These are phyloP conservation scores for Scleropages formosus DNA, from an alignment of 2,797 vertebrate species.

Conservation along the genomic window DNA sequence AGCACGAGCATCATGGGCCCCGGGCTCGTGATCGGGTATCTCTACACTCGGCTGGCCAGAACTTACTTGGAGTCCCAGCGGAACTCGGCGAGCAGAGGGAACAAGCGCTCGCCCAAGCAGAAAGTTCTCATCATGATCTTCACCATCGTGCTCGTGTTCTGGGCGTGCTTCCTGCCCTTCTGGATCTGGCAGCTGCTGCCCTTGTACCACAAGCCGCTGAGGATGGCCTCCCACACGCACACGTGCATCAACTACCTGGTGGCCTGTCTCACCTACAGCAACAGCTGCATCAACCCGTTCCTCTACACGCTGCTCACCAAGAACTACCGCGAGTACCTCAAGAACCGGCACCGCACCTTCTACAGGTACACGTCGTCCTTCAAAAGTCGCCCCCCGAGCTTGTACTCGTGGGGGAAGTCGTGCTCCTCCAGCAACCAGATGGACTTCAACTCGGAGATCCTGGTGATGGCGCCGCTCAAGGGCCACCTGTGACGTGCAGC, in stretches of 20 bases:
- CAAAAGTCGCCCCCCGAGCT: constrained; percentile 77
- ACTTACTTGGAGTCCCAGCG: constrained; percentile 82
- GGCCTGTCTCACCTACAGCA: constrained; percentile 80
- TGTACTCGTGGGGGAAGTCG: constrained; percentile 83
- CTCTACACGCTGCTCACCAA: constrained; percentile 81
- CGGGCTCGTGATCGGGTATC: constrained; percentile 81
- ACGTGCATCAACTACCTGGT: constrained; percentile 90
- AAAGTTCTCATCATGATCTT: constrained; percentile 87
- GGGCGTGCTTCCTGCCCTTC: constrained; percentile 89
- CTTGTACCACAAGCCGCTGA: constrained; percentile 76
- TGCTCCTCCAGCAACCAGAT: constrained; percentile 83
- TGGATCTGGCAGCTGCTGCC: constrained; percentile 90
- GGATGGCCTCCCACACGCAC: constrained; percentile 76
- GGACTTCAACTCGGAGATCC: constrained; percentile 78
- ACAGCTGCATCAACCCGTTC: constrained; percentile 83
- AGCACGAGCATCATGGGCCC: constrained; percentile 90
- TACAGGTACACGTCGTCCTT: constrained; percentile 87
- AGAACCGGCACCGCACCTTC: constrained; percentile 80
- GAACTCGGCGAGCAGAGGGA: constrained; percentile 67
- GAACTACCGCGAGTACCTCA: constrained; percentile 80
- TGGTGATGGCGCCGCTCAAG: constrained; percentile 78
- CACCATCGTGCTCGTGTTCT: constrained; percentile 86
- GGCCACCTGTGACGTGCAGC: constrained; percentile 59
- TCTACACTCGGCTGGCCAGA: constrained; percentile 79
- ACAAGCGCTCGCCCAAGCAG: constrained; percentile 78